phyloP scores from a whole-genome alignment of 1,140 invertebrate genomes.

The Schlechtendalia chinensis region DNA sequence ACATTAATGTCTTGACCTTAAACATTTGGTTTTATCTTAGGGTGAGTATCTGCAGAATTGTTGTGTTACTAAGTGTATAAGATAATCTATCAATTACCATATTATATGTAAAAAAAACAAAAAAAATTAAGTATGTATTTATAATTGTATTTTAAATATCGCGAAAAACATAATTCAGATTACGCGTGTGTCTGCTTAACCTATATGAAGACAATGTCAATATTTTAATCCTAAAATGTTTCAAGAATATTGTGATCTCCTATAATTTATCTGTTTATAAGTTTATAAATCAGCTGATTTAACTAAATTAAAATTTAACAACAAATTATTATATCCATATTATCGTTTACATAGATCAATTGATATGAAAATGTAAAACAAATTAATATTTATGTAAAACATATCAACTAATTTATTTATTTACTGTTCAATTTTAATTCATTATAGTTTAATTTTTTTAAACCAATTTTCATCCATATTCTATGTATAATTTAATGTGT shows the following conservation, averaged over 20 bases:
- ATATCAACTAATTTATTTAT: not conserved
- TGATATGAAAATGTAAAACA: not conserved
- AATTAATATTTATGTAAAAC: not conserved
- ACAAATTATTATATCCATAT: not conserved
- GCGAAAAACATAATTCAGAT: not conserved
- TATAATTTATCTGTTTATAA: not conserved
- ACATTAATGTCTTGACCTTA: slow-evolving; percentile 48
- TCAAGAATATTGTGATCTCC: not conserved
- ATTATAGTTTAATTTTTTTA: too few relatives aligned
- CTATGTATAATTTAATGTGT: not conserved
- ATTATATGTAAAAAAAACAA: not conserved
- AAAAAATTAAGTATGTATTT: not conserved
- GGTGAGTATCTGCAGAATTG: slow-evolving; percentile 21
- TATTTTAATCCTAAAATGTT: not conserved
- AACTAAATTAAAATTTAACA: not conserved
- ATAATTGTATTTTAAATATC: too few relatives aligned
- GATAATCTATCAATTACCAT: not conserved
- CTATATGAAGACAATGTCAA: not conserved
- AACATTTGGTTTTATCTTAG: slow-evolving; percentile 25
- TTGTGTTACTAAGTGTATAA: not conserved
- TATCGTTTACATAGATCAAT: not conserved
- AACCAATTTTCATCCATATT: too few relatives aligned
- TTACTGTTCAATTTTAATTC: too few relatives aligned
- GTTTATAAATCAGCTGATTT: not conserved
- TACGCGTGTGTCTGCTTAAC: not conserved